phyloP scores from a whole-genome alignment of 2,888 invertebrate genomes.

The Megaustenia siamemsis region DNA sequence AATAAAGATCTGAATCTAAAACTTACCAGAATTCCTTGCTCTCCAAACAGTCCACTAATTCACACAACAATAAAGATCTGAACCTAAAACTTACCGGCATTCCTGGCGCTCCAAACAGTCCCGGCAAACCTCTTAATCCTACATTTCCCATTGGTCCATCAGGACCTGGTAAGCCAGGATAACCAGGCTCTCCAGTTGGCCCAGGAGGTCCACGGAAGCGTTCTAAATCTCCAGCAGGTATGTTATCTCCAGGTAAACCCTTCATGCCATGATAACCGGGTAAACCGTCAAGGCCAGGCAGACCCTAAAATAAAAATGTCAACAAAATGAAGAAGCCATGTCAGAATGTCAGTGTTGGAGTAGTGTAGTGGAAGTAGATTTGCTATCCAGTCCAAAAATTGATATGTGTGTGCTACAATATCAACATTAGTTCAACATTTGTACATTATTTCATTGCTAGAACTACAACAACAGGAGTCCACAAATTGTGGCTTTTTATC shows the following conservation, averaged over 20 bases:
- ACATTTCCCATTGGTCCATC: slow-evolving; percentile 59
- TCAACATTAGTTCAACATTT: too few species aligned
- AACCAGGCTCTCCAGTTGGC: slow-evolving; percentile 83
- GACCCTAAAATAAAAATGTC: slow-evolving; percentile 80
- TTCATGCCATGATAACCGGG: slow-evolving; percentile 85
- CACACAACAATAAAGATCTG: too few species aligned
- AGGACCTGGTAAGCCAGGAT: slow-evolving; percentile 84
- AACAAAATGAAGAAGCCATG: background rate
- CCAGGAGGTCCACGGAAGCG: slow-evolving; percentile 60
- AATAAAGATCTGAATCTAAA: too few species aligned
- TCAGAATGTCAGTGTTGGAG: too few species aligned
- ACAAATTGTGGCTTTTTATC: too few species aligned
- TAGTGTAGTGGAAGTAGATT: too few species aligned
- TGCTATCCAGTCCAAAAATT: too few species aligned
- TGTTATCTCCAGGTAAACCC: slow-evolving; percentile 82
- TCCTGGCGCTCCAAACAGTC: slow-evolving; percentile 60
- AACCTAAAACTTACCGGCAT: slow-evolving; percentile 54
- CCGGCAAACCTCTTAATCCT: slow-evolving; percentile 62
- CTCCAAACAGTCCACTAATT: too few species aligned
- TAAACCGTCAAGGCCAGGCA: slow-evolving; percentile 63
- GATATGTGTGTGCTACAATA: too few species aligned
- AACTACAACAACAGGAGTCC: too few species aligned
- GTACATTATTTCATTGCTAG: too few species aligned
- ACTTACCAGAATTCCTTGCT: too few species aligned
- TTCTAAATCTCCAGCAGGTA: slow-evolving; percentile 52